Conservation (phyloP, 2,113 vertebrate species). For the Zosterops japonicus region DNA sequence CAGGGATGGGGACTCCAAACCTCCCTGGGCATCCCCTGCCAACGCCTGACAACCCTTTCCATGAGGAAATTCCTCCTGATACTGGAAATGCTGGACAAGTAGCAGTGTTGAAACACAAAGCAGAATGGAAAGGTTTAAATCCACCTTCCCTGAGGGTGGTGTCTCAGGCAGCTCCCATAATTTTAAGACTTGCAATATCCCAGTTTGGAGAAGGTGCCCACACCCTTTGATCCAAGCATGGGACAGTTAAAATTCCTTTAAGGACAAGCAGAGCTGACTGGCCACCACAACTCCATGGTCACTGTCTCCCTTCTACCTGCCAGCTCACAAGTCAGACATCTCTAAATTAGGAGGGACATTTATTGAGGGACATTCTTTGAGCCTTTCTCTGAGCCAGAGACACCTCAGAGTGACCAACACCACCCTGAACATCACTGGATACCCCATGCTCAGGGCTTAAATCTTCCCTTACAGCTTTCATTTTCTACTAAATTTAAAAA, state of each 20-base stretch:
- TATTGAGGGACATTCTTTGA: not conserved
- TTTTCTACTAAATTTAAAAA: not conserved
- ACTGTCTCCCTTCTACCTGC: not conserved
- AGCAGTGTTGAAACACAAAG: not conserved
- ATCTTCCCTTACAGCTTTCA: not conserved
- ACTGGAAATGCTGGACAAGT: not conserved
- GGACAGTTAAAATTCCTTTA: not conserved
- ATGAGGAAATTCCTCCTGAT: not conserved
- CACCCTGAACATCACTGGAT: not conserved
- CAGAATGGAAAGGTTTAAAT: not conserved
- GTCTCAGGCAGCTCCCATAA: not conserved
- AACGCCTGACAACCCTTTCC: accelerated
- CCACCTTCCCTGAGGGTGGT: not conserved
- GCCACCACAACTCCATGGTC: not conserved
- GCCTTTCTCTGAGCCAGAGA: accelerated
- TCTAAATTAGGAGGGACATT: not conserved
- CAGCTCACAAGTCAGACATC: not conserved
- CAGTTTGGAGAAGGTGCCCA: not conserved
- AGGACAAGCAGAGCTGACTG: not conserved
- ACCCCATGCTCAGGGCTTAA: accelerated
- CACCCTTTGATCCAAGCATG: not conserved
- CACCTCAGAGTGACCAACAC: not conserved
- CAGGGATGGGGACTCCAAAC: not conserved
- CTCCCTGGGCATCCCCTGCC: not conserved
- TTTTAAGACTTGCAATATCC: not conserved